Conservation (phyloP, 2,113 vertebrate species). For the Cathartes aura region DNA sequence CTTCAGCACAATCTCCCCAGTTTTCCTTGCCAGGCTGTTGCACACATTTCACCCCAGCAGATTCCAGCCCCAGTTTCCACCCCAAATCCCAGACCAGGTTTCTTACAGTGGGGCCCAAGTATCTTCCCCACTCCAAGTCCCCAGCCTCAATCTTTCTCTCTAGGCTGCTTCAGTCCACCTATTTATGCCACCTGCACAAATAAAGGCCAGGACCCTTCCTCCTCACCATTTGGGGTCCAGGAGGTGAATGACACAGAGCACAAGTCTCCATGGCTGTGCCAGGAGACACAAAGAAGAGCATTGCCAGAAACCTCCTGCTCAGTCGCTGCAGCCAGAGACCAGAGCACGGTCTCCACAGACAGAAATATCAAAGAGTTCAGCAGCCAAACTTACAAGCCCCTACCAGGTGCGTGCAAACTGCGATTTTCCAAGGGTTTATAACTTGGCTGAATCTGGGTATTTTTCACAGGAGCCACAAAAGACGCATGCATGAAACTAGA, state of each 20-base stretch:
- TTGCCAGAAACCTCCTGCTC: not conserved
- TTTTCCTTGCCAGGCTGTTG: not conserved
- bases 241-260: not conserved
- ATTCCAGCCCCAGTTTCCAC: not conserved
- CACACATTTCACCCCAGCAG: not conserved
- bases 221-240: accelerated
- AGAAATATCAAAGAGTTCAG: not conserved
- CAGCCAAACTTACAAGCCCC: not conserved
- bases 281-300: not conserved
- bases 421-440: not conserved
- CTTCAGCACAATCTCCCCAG: not conserved
- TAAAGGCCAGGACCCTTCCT: not conserved
- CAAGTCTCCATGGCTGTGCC: not conserved
- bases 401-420: not conserved
- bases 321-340: not conserved
- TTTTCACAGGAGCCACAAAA: not conserved
- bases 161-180: not conserved
- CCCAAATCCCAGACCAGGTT: not conserved
- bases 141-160: not conserved
- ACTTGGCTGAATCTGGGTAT: not conserved
- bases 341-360: not conserved
- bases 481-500: not conserved
- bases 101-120: not conserved
- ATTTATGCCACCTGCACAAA: not conserved
- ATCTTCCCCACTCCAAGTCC: not conserved